A percentile compares a stretch with the other conserved stretches of the same genome.
phyloP scores from a whole-genome alignment of 2,888 invertebrate species.

The Xanthorhoe spadicearia region DNA sequence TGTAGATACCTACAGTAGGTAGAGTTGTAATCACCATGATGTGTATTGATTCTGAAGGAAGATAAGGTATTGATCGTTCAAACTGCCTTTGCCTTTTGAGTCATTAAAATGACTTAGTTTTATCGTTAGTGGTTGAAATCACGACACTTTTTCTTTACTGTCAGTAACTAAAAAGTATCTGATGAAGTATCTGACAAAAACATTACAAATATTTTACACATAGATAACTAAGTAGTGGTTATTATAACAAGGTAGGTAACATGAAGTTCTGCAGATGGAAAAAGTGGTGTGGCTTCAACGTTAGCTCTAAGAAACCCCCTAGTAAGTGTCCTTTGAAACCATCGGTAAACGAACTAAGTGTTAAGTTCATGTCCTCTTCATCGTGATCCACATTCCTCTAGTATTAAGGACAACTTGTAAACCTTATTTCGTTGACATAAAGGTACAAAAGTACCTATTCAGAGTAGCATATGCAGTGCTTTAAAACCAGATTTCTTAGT shows the following conservation, averaged over 20 bases:
- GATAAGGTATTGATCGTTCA: slow-evolving; percentile 1
- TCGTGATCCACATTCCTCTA: slow-evolving; percentile 79
- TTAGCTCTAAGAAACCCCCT: slow-evolving; percentile 61
- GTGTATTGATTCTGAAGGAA: no score
- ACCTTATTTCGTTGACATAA: slow-evolving; percentile 39
- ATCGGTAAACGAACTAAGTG: slow-evolving; percentile 51
- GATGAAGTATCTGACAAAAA: no score
- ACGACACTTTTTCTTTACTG: slow-evolving; percentile 18
- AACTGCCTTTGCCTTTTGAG: slow-evolving; percentile 8
- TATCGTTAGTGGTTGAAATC: slow-evolving; percentile 9
- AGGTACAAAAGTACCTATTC: not conserved
- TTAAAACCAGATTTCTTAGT: no score
- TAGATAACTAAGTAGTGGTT: no score
- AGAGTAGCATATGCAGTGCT: no score
- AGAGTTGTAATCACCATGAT: not conserved
- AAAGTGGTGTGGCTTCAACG: slow-evolving; percentile 38
- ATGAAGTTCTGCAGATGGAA: not conserved
- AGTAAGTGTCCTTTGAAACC: slow-evolving; percentile 77
- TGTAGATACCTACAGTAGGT: not conserved
- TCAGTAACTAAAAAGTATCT: not conserved
- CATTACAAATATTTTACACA: no score
- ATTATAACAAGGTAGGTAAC: not conserved
- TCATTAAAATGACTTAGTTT: slow-evolving; percentile 10
- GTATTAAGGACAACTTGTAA: slow-evolving; percentile 62
- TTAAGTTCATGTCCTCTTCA: slow-evolving; percentile 54